Percentiles rank a stretch among this genome's conserved stretches.
Conservation (phyloP, 2,888 invertebrate genomes). For the Laothoe populi region DNA sequence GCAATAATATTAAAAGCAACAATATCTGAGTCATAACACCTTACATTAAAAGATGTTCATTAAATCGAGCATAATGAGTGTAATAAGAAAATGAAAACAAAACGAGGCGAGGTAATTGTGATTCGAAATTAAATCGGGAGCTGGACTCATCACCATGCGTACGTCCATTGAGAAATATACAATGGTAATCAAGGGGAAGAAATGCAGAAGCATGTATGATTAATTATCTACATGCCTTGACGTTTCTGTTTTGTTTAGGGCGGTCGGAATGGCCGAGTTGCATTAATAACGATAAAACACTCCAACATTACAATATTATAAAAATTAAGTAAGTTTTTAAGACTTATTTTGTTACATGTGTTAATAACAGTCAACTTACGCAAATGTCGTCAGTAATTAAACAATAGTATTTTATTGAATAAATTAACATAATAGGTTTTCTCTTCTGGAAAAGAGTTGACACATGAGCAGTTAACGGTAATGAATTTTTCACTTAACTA, state of each 20-base stretch:
- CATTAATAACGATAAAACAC: slow-evolving; percentile 2
- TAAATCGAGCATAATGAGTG: slow-evolving; percentile 55
- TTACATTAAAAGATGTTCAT: slow-evolving; percentile 62
- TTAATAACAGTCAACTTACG: no score
- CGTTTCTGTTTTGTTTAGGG: slow-evolving; percentile 10
- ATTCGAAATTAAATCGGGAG: slow-evolving; percentile 68
- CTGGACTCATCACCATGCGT: slow-evolving; percentile 52
- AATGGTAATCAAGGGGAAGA: slow-evolving; percentile 66
- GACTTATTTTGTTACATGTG: not conserved
- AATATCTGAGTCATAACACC: slow-evolving; percentile 44
- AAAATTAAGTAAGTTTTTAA: not conserved
- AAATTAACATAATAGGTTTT: no score
- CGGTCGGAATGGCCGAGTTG: not conserved
- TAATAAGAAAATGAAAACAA: slow-evolving; percentile 60
- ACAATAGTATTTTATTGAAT: no score
- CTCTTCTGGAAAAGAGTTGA: no score
- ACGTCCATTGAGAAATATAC: slow-evolving; percentile 59
- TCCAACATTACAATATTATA: not conserved
- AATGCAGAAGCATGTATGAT: slow-evolving; percentile 66
- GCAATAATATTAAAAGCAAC: slow-evolving; percentile 40
- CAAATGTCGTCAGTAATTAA: no score
- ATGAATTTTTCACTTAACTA: no score
- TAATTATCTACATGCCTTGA: slow-evolving; percentile 52
- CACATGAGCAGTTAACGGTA: no score
- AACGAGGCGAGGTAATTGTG: slow-evolving; percentile 55